phyloP scores from a whole-genome alignment of 2,888 invertebrate genomes.

The Chrysolina haemoptera region DNA sequence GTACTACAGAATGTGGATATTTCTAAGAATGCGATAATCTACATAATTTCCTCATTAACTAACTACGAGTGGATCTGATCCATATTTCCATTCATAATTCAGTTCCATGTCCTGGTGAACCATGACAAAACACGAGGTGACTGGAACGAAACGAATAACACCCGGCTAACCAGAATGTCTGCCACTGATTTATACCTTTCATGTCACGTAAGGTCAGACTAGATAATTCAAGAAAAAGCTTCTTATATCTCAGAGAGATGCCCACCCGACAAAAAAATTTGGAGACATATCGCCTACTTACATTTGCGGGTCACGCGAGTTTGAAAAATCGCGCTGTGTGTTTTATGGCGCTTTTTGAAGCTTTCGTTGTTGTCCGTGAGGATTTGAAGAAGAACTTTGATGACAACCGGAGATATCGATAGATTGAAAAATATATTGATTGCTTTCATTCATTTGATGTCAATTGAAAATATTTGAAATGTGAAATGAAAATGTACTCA shows the following conservation, averaged over 20 bases:
- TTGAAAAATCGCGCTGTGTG: not conserved
- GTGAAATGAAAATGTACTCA: not conserved
- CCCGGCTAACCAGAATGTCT: slow-evolving; percentile 28
- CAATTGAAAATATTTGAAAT: not conserved
- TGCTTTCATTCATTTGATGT: not conserved
- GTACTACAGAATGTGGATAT: too few relatives aligned
- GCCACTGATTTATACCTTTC: slow-evolving; percentile 29
- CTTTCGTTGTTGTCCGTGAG: not conserved
- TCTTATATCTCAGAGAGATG: slow-evolving; percentile 20
- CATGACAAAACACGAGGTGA: slow-evolving; percentile 6
- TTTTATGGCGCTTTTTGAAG: not conserved
- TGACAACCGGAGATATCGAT: not conserved
- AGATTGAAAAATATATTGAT: not conserved
- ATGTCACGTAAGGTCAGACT: slow-evolving; percentile 18
- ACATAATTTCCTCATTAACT: too few relatives aligned
- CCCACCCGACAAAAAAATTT: slow-evolving; percentile 8
- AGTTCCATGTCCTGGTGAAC: not conserved
- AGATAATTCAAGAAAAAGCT: slow-evolving; percentile 30
- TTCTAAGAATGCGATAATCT: too few relatives aligned
- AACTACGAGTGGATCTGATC: too few relatives aligned
- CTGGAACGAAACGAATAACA: slow-evolving; percentile 9
- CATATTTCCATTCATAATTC: not conserved
- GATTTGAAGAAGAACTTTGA: not conserved
- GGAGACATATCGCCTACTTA: slow-evolving; percentile 19
- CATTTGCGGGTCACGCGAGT: not conserved